Evolutionary conservation across 1,140 invertebrate genomes (phyloP).

Genomic region (Pseudomyrmex sp.): DNA sequence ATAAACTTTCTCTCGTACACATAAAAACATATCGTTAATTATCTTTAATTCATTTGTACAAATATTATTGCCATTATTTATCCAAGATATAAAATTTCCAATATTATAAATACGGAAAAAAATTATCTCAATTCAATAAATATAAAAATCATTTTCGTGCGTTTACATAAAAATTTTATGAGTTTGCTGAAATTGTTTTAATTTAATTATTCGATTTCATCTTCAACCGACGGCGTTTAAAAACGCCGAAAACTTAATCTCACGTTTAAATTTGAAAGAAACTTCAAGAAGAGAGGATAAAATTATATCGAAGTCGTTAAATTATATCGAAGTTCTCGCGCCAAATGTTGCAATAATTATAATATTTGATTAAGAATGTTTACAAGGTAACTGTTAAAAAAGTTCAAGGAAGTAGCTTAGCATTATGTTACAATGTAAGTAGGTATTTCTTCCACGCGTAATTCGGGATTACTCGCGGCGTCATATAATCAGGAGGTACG

Average conservation of each 20-base stretch:
- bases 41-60: neutral
- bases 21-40: neutral
- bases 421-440: constrained; percentile 12
- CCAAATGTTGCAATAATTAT: neutral
- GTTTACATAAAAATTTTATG: neutral
- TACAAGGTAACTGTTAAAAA: neutral
- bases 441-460: constrained; percentile 33
- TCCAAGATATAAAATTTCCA: neutral
- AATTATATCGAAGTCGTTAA: neutral
- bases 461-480: constrained; percentile 40
- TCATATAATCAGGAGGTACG: constrained; percentile 56
- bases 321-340: neutral
- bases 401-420: constrained; percentile 14
- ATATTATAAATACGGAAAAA: neutral
- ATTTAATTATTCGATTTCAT: neutral
- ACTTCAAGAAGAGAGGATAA: neutral
- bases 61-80: neutral
- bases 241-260: neutral
- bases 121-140: neutral
- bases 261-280: neutral
- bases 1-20: neutral
- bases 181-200: constrained; percentile 1
- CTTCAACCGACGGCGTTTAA: neutral
- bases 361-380: neutral
- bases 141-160: neutral